Percentiles rank a stretch among this genome's conserved stretches.
Conservation (phyloP, 2,888 invertebrate genomes). For the Apotomis turbidana region DNA sequence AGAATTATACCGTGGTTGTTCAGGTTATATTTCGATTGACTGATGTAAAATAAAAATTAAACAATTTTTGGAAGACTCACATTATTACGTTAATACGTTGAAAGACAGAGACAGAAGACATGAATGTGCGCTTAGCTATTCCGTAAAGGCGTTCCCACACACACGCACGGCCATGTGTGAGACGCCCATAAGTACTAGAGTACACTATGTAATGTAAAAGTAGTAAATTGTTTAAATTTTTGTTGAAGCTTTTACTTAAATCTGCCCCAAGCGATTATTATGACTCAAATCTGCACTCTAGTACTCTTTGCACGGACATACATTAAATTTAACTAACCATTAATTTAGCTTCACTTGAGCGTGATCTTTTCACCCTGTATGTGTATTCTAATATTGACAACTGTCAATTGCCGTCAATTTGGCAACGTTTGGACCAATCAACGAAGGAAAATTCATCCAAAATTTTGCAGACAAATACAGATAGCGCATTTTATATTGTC, state of each 20-base stretch:
- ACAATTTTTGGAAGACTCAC: background rate
- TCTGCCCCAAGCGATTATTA: background rate
- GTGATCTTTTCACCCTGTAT: slow-evolving; percentile 36
- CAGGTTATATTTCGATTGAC: too few species aligned
- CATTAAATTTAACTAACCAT: slow-evolving; percentile 3
- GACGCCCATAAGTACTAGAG: background rate
- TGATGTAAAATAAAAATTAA: too few species aligned
- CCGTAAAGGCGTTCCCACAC: slow-evolving; percentile 1
- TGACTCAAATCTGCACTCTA: background rate
- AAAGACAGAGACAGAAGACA: background rate
- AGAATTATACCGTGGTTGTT: too few species aligned
- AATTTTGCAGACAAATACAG: background rate
- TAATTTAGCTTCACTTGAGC: slow-evolving; percentile 40
- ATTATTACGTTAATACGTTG: too few species aligned
- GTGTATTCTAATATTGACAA: slow-evolving; percentile 23
- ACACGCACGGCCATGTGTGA: background rate
- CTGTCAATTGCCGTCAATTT: slow-evolving; percentile 27
- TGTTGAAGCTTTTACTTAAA: background rate
- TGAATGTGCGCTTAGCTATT: background rate
- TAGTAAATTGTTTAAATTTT: too few species aligned
- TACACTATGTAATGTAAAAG: background rate
- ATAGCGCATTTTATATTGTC: background rate
- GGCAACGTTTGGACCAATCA: slow-evolving; percentile 21
- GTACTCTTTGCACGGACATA: slow-evolving; percentile 1
- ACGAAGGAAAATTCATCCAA: slow-evolving; percentile 3